Evolutionary conservation across 2,113 vertebrate genomes (phyloP).

Genomic region (Dromaius novaehollandiae): DNA sequence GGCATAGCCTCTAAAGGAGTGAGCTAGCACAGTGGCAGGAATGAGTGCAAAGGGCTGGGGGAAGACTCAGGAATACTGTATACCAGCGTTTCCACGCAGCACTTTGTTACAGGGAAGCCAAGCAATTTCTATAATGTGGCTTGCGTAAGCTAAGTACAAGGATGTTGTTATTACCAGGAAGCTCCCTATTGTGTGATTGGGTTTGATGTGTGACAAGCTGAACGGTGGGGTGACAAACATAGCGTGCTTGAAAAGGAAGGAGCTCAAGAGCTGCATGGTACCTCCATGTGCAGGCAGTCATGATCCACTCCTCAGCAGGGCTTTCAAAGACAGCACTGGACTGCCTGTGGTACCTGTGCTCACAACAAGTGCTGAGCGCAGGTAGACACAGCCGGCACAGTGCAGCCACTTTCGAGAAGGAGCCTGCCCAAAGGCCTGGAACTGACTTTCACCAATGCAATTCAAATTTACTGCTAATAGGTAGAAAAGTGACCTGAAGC

Average conservation of each 20-base stretch:
- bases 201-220: neutral
- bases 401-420: neutral
- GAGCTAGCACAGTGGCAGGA: neutral
- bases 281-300: neutral
- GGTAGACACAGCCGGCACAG: neutral
- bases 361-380: too few species aligned
- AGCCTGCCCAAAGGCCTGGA: neutral
- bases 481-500: neutral
- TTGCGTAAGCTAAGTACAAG: fast-evolving
- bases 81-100: neutral
- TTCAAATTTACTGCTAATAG: neutral
- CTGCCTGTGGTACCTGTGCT: fast-evolving
- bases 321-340: neutral
- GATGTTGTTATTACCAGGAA: neutral
- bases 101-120: neutral
- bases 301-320: neutral
- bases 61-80: neutral
- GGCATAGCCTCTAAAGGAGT: neutral
- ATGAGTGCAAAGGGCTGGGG: neutral
- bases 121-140: neutral
- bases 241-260: neutral
- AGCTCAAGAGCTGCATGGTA: neutral
- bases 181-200: fast-evolving
- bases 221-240: neutral
- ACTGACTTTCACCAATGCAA: neutral